Percentiles rank a stretch among this genome's conserved stretches.
Evolutionary conservation across 1,140 invertebrate genomes (phyloP).

Genomic region (Hormaphis cornu): DNA sequence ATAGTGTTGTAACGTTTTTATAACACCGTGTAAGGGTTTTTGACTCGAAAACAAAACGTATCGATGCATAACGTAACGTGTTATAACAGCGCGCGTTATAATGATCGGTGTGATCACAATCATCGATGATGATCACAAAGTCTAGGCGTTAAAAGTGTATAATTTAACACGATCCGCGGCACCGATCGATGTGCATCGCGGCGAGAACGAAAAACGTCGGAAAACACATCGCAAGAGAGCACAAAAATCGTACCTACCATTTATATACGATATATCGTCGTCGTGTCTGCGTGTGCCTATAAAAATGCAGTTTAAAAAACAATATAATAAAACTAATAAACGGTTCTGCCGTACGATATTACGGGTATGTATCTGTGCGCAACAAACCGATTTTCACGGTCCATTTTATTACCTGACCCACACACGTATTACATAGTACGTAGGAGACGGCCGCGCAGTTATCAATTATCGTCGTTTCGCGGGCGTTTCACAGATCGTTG

Average conservation of each 20-base stretch:
- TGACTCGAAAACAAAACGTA: too few species aligned
- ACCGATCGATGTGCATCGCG: background rate
- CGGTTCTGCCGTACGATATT: background rate
- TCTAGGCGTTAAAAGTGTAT: conserved; percentile 16
- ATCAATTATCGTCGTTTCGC: conserved; percentile 19
- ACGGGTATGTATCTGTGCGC: too few species aligned
- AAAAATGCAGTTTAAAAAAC: background rate
- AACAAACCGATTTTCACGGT: conserved; percentile 31
- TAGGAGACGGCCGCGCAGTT: background rate
- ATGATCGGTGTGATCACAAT: conserved; percentile 1
- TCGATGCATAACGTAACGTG: too few species aligned
- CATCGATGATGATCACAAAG: conserved; percentile 13
- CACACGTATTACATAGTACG: background rate
- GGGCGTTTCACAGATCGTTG: conserved; percentile 27
- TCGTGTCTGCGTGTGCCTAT: background rate
- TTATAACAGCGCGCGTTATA: too few species aligned
- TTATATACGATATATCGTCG: background rate
- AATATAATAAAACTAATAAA: background rate
- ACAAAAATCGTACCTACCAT: too few species aligned
- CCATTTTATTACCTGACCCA: conserved; percentile 6
- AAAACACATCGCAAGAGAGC: too few species aligned
- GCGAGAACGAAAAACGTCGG: background rate
- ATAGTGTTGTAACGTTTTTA: too few species aligned
- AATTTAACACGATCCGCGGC: conserved; percentile 3
- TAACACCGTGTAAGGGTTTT: too few species aligned